Evolutionary conservation across 2,888 invertebrate genomes (phyloP).

Genomic region (Cephalotes varians): DNA sequence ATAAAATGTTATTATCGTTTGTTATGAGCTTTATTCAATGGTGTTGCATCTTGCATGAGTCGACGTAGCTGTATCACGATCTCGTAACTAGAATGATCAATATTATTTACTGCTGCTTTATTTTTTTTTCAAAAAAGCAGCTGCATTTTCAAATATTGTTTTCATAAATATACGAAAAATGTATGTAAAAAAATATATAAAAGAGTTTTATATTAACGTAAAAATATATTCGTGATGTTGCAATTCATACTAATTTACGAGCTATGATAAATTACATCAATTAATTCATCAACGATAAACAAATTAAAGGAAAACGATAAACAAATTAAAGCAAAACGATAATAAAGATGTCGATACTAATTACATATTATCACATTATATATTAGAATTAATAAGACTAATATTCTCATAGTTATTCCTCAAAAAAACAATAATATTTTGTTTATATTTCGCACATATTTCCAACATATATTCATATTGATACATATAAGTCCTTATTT

Average conservation of each 20-base stretch:
- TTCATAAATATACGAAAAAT: not conserved
- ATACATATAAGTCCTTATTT: slow-evolving; percentile 3
- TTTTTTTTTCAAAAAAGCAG: not conserved
- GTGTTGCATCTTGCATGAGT: slow-evolving; percentile 25
- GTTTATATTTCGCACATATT: not conserved
- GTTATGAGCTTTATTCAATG: slow-evolving; percentile 24
- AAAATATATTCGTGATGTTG: not conserved
- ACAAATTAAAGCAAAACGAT: not conserved
- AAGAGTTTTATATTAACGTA: not conserved
- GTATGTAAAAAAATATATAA: not conserved
- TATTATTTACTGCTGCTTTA: slow-evolving; percentile 2
- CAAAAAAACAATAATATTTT: not conserved
- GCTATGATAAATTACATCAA: not conserved
- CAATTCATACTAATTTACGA: not conserved
- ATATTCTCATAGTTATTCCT: not conserved
- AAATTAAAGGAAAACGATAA: not conserved
- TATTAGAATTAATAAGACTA: not conserved
- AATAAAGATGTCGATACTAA: not conserved
- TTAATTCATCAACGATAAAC: not conserved
- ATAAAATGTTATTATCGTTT: slow-evolving; percentile 48
- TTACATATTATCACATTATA: not conserved
- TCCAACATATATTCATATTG: not conserved
- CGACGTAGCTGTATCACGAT: not conserved
- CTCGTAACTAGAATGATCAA: not conserved
- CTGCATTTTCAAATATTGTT: not conserved